Evolutionary conservation across 2,888 invertebrate genomes (phyloP), one percentile per base, ranked within the genome.

Genomic region (Phalera bucephala): DNA sequence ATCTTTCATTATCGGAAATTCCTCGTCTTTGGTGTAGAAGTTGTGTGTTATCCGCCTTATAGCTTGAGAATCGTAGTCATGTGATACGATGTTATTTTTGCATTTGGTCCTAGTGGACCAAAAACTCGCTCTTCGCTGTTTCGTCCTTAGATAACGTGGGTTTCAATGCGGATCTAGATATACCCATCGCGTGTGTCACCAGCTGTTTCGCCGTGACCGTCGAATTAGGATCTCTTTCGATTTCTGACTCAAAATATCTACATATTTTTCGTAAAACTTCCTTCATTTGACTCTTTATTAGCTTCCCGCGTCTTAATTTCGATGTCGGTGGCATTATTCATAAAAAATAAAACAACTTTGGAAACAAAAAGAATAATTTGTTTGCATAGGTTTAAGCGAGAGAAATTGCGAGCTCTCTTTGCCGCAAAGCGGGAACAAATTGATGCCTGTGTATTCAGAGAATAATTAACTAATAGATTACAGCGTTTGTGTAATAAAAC

Each of bases 181-280:
- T 57, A 40, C 66, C 66, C 36, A 64, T 66, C 9, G 64, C 56
- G 38, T 66, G 66, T 22, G 61, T 55, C 32, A 66, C 66, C 25
- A 66, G 58, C 32, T 64, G 64, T 12, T 55, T 53, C 25, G 64
- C 62, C 31, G 63, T 62, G 22, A 64, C 63, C 22, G 61, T 64
- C 2, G 64, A 64, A 31, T 64, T 59, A 13, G 62, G 63, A 34
- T 64, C 66, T 36, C 63, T 47, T 29, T 52, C 59, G 35, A 64
- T 66, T 36, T 66, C 62, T 0, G 52, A 46, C 38, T 64, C 62
- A 41, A 66, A 64, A 45, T 64, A 66, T 43, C 52, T 52, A 33
- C 61, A 60, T 25, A 64, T 56, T 36, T 64, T 66, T 32, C 62
- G 56, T 30, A 64, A 38, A 3, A 64, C 52, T 49, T 64, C 63